These are phyloP conservation scores for Drosophila ercepeae DNA, from an alignment of 1,140 invertebrate species.

Conservation along the genomic window DNA sequence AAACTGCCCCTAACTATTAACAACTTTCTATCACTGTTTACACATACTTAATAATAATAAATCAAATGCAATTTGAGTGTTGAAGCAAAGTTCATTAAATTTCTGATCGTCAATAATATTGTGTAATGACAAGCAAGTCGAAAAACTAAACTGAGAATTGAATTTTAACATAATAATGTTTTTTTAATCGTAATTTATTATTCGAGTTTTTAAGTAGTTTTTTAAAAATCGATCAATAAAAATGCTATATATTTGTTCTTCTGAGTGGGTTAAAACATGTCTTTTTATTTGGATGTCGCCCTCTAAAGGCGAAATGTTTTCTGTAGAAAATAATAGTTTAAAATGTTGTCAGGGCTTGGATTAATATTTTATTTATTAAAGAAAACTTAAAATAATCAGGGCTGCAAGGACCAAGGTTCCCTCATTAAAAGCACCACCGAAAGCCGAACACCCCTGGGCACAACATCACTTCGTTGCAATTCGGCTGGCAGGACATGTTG, in stretches of 20 bases:
- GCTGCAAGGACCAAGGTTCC: slow-evolving; percentile 7
- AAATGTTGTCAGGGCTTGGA: too few relatives aligned
- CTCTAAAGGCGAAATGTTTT: too few relatives aligned
- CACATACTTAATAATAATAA: slow-evolving; percentile 19
- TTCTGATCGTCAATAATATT: slow-evolving; percentile 50
- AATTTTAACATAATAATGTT: slow-evolving; percentile 56
- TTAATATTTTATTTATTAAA: slow-evolving; percentile 1
- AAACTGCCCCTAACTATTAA: slow-evolving; percentile 58
- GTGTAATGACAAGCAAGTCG: slow-evolving; percentile 35
- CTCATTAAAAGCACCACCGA: slow-evolving; percentile 18
- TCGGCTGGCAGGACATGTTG: slow-evolving; percentile 44
- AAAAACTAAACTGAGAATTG: slow-evolving; percentile 43
- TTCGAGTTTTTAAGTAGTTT: slow-evolving; percentile 73
- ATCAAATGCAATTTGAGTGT: slow-evolving; percentile 63
- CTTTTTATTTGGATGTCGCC: slow-evolving; percentile 10
- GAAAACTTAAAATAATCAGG: background rate
- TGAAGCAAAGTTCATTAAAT: slow-evolving; percentile 63
- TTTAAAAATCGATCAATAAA: slow-evolving; percentile 75
- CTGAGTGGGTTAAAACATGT: slow-evolving; percentile 72
- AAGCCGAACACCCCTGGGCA: background rate
- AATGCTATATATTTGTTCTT: slow-evolving; percentile 79
- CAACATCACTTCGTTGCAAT: slow-evolving; percentile 19
- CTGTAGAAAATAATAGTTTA: too few relatives aligned
- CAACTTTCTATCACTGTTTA: slow-evolving; percentile 43
- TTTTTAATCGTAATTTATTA: slow-evolving; percentile 65